Conservation (phyloP, 2,797 vertebrate genomes). For the Aotus griseimembra region DNA sequence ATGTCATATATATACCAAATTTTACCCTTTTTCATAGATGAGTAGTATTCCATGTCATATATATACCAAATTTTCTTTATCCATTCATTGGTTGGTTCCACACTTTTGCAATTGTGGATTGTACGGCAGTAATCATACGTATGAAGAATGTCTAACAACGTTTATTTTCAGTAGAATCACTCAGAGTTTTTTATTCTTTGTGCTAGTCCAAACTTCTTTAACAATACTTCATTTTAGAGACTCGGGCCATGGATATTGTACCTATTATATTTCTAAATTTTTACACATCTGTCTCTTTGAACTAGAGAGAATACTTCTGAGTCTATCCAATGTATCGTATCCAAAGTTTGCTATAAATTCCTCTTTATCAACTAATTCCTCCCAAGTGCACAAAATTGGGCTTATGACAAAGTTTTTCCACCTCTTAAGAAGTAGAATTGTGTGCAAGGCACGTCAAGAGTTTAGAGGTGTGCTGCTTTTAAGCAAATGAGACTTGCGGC, state of each 20-base stretch:
- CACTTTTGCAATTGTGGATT: background rate
- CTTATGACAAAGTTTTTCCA: background rate
- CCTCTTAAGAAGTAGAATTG: background rate
- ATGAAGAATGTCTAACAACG: background rate
- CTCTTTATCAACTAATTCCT: background rate
- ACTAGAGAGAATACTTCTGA: background rate
- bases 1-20: no score
- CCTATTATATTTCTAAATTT: background rate
- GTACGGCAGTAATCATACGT: background rate
- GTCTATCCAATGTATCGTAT: background rate
- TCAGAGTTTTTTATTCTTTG: background rate
- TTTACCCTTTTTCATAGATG: no score
- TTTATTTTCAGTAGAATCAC: background rate
- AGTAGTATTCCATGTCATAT: background rate
- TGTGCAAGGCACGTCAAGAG: background rate
- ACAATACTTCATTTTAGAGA: background rate
- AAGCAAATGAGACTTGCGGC: background rate
- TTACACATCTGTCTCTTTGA: background rate
- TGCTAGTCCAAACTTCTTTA: background rate
- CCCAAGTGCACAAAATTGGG: background rate
- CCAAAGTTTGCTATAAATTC: background rate
- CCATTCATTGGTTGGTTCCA: background rate
- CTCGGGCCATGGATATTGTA: no score
- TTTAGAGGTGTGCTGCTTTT: background rate
- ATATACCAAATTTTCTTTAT: background rate